Evolutionary conservation across 2,113 vertebrate genomes (phyloP).

Genomic region (Collichthys lucidus): DNA sequence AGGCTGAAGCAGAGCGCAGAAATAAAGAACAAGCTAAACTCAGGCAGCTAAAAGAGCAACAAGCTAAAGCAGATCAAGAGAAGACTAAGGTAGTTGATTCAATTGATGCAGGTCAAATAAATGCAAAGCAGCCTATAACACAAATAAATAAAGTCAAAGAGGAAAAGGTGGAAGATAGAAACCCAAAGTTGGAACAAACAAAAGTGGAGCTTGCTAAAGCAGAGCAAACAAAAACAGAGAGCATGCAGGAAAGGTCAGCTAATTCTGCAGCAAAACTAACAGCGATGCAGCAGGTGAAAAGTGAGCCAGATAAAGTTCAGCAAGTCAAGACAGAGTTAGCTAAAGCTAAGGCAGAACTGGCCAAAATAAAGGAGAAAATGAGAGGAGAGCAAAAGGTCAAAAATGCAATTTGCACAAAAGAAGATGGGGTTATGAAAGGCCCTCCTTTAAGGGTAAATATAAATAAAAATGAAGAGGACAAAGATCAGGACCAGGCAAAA

Average conservation of each 20-base stretch:
- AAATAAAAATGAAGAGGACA: conserved; percentile 37
- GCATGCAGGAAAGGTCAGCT: conserved; percentile 25
- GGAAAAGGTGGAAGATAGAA: conserved; percentile 7
- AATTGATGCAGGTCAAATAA: neutral
- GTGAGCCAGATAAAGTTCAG: conserved; percentile 67
- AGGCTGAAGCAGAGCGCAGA: neutral
- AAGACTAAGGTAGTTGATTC: conserved; percentile 4
- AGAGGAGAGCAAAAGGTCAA: conserved; percentile 58
- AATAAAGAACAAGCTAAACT: conserved; percentile 16
- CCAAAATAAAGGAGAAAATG: conserved; percentile 78
- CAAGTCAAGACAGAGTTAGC: conserved; percentile 73
- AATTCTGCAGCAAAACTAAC: conserved; percentile 45
- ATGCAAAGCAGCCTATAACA: conserved; percentile 21
- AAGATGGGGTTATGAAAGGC: conserved; percentile 25
- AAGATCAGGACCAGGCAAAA: conserved; percentile 29
- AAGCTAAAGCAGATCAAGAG: conserved; percentile 31
- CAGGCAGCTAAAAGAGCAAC: conserved; percentile 31
- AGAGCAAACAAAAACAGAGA: conserved; percentile 44
- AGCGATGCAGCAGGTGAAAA: conserved; percentile 34
- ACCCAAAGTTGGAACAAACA: conserved; percentile 42
- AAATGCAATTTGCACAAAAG: conserved; percentile 13
- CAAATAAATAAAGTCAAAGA: neutral
- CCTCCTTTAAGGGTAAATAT: neutral
- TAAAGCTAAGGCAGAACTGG: conserved; percentile 75
- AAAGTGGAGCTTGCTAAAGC: conserved; percentile 39